Base-by-base conservation (phyloP, 2,888 invertebrate genomes). In the Xestobium rufovillosum region DNA sequence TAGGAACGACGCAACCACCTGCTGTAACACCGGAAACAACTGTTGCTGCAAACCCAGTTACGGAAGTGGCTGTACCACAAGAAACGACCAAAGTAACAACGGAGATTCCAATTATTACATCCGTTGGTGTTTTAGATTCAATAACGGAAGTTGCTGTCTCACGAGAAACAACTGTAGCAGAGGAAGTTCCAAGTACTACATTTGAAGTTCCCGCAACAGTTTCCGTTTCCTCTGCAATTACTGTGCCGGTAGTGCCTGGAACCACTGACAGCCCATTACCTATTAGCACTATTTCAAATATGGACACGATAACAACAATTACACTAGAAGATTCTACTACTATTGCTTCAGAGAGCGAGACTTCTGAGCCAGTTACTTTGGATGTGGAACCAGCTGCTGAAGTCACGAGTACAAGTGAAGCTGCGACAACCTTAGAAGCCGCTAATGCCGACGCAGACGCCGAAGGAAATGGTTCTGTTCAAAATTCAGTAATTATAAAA, bases 141-240 rank as follows among this genome's bases (percentile, higher is more conserved):
- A n/a, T n/a, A n/a, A n/a, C n/a, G n/a, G n/a, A n/a, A n/a, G n/a
- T n/a, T n/a, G n/a, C n/a, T n/a, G n/a, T n/a, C n/a, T n/a, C n/a
- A n/a, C n/a, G n/a, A n/a, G n/a, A n/a, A n/a, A n/a, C n/a, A n/a
- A n/a, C n/a, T n/a, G n/a, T 19, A 19, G 23, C n/a, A 19, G n/a
- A 6, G n/a, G 23, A 19, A 19, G 23, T n/a, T 19, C 23, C 23
- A 19, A 19, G 6, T 19, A 19, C 23, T n/a, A n/a, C n/a, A n/a
- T n/a, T n/a, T n/a, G n/a, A n/a, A 35, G n/a, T n/a, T 17, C 11
- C 46, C 28, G 43, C 45, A 13, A 44, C 41, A 17, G 39, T 39
- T 28, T n/a, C n/a, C n/a, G n/a, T n/a, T n/a, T n/a, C n/a, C n/a
- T n/a, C n/a, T n/a, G n/a, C n/a, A n/a, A n/a, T n/a, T n/a, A n/a